phyloP scores from a whole-genome alignment of 2,888 invertebrate species.

The Embidobia sp. region DNA sequence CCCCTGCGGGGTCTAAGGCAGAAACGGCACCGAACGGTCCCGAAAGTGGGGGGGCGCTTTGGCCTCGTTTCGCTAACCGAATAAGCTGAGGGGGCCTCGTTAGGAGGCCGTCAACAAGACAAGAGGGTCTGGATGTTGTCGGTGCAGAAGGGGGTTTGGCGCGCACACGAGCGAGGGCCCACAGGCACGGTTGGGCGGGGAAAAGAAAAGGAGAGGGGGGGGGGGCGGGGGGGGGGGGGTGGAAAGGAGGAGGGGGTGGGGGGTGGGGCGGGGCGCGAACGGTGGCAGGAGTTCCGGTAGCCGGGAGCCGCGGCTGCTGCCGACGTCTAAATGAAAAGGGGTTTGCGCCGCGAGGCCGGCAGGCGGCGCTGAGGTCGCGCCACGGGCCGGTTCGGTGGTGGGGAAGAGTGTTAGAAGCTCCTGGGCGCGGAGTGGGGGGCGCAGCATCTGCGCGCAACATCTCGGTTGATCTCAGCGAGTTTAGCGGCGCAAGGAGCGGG shows the following conservation, averaged over 20 bases:
- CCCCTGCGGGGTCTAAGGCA: too few relatives aligned
- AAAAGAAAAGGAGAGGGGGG: background rate
- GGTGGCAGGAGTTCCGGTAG: conserved; percentile 22
- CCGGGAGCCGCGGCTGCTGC: conserved; percentile 36
- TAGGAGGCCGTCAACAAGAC: conserved; percentile 57
- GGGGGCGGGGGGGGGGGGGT: conserved; percentile 5
- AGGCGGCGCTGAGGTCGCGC: conserved; percentile 14
- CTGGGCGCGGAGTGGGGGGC: conserved; percentile 55
- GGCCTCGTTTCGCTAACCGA: conserved; percentile 57
- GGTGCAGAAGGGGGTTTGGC: conserved; percentile 31
- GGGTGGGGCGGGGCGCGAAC: conserved; percentile 4
- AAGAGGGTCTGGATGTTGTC: conserved; percentile 51
- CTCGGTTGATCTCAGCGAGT: conserved; percentile 64
- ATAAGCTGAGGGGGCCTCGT: conserved; percentile 58
- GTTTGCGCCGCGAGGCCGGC: background rate
- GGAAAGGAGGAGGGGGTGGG: conserved; percentile 4
- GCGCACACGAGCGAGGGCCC: conserved; percentile 8
- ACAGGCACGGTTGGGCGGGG: conserved; percentile 9
- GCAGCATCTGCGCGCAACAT: conserved; percentile 65
- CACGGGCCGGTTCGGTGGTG: conserved; percentile 1
- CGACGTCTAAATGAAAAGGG: conserved; percentile 31
- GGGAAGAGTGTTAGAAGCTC: conserved; percentile 54
- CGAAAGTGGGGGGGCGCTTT: conserved; percentile 47
- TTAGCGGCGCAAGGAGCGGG: conserved; percentile 59
- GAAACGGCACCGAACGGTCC: conserved; percentile 17